Evolutionary conservation across 2,797 vertebrate species (phyloP).

Genomic region (Enoplosus armatus): DNA sequence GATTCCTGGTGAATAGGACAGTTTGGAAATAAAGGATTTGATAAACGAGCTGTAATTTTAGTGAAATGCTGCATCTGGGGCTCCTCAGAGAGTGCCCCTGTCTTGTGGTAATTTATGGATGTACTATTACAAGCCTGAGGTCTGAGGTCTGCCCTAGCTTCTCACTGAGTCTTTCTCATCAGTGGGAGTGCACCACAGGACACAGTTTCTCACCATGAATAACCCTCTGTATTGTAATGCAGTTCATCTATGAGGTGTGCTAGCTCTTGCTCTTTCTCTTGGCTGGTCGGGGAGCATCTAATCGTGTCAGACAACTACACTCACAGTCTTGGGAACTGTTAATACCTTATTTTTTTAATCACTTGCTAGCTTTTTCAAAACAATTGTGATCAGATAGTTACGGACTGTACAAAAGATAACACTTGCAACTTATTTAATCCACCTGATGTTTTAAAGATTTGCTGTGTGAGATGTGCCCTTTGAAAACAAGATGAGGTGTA

Average conservation of each 20-base stretch:
- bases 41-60: conserved; percentile 83
- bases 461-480: conserved; percentile 16
- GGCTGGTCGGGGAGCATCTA: conserved; percentile 21
- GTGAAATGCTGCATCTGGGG: conserved; percentile 66
- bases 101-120: conserved; percentile 81
- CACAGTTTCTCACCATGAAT: conserved; percentile 57
- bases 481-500: conserved; percentile 29
- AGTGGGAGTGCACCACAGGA: conserved; percentile 55
- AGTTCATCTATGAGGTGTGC: conserved; percentile 26
- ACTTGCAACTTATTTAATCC: conserved; percentile 8
- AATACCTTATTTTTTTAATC: background rate
- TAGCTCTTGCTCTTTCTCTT: conserved; percentile 21
- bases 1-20: conserved; percentile 65
- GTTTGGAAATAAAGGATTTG: conserved; percentile 74
- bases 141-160: conserved; percentile 72
- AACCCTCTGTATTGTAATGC: conserved; percentile 32
- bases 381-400: conserved; percentile 10
- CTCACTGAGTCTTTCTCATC: conserved; percentile 61
- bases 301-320: conserved; percentile 14
- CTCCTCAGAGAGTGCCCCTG: conserved; percentile 77
- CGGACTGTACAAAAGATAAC: background rate
- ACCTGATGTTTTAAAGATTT: conserved; percentile 26
- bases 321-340: background rate
- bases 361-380: conserved; percentile 21
- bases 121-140: conserved; percentile 72